phyloP scores from a whole-genome alignment of 2,113 vertebrate species.

The Thomomys bottae region DNA sequence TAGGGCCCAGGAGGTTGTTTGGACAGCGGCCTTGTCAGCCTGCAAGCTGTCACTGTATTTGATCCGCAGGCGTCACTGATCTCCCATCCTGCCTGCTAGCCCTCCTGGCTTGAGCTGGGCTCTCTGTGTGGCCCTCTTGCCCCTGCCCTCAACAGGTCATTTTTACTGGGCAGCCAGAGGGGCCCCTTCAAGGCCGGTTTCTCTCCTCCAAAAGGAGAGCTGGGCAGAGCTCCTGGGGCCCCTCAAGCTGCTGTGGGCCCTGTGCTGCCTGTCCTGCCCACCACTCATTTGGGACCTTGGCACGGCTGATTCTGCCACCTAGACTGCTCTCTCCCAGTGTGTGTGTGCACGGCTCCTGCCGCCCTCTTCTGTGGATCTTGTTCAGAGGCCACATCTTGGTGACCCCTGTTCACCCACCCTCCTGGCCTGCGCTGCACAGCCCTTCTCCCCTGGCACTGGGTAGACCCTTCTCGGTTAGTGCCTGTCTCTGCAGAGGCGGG shows the following conservation, averaged over 20 bases:
- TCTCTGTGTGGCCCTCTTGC: background rate
- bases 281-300: no score
- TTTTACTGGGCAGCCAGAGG: background rate
- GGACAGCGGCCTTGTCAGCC: constrained; percentile 2
- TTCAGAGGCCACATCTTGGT: background rate
- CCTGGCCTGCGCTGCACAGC: background rate
- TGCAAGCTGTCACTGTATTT: constrained; percentile 61
- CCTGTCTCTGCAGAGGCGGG: no score
- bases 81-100: background rate
- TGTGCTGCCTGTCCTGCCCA: background rate
- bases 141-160: background rate
- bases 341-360: background rate
- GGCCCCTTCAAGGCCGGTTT: background rate
- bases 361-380: background rate
- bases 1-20: background rate
- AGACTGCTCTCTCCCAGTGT: no score
- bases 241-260: background rate
- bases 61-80: constrained; percentile 47
- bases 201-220: background rate
- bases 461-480: background rate
- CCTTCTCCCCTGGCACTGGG: background rate
- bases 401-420: no score
- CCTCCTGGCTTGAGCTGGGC: background rate
- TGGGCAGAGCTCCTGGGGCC: background rate
- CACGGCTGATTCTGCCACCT: no score